phyloP scores from a whole-genome alignment of 2,888 invertebrate genomes.

The Drosophila mimica region DNA sequence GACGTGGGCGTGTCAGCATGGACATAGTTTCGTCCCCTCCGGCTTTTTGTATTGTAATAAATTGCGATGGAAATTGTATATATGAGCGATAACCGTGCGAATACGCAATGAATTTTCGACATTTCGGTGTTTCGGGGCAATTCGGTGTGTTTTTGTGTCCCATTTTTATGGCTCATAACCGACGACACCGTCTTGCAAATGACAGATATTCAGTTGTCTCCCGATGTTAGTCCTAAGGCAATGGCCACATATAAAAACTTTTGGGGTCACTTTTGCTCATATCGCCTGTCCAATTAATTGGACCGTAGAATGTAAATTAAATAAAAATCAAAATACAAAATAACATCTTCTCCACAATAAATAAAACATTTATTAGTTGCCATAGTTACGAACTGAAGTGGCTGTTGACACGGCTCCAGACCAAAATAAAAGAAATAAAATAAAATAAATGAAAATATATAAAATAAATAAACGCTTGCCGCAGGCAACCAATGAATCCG shows the following conservation, averaged over 20 bases:
- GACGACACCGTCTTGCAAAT: conserved; percentile 55
- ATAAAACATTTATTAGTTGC: conserved; percentile 4
- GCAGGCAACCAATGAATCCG: conserved; percentile 48
- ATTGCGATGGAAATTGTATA: conserved; percentile 50
- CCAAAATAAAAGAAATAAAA: neutral
- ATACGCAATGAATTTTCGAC: conserved; percentile 48
- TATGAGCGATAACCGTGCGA: conserved; percentile 71
- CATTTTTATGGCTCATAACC: conserved; percentile 71
- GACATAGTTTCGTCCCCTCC: conserved; percentile 56
- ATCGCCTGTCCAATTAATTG: conserved; percentile 58
- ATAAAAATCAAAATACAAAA: conserved; percentile 35
- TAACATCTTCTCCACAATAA: conserved; percentile 7
- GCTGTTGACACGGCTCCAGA: conserved; percentile 27
- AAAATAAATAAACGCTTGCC: conserved; percentile 57
- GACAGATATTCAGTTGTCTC: conserved; percentile 45
- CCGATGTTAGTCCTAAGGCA: conserved; percentile 16
- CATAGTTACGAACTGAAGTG: neutral
- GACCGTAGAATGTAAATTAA: conserved; percentile 58
- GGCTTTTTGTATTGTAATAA: conserved; percentile 52
- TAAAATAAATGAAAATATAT: conserved; percentile 21
- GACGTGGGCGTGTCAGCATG: conserved; percentile 41
- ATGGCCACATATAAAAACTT: conserved; percentile 25
- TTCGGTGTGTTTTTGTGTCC: conserved; percentile 24
- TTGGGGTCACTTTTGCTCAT: conserved; percentile 11
- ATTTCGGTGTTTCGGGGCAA: conserved; percentile 16